Evolutionary conservation across 2,113 vertebrate genomes (phyloP).

Genomic region (Aspiorhynchus laticeps): DNA sequence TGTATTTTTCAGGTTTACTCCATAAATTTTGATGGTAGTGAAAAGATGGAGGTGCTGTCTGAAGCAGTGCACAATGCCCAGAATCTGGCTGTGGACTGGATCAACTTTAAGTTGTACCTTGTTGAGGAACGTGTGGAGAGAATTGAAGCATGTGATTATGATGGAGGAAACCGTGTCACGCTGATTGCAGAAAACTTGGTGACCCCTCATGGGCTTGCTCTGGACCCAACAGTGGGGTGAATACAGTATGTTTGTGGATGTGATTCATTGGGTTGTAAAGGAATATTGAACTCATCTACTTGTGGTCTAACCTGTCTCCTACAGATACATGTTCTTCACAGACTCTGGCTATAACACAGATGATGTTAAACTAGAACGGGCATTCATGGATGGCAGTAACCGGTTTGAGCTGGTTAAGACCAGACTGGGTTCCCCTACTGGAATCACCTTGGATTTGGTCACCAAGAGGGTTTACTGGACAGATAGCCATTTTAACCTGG

Average conservation of each 20-base stretch:
- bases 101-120: slow-evolving; percentile 78
- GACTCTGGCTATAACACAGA: slow-evolving; percentile 63
- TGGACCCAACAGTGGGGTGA: slow-evolving; percentile 76
- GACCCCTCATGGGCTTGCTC: slow-evolving; percentile 71
- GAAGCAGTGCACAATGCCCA: slow-evolving; percentile 67
- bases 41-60: slow-evolving; percentile 69
- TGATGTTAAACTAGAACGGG: slow-evolving; percentile 71
- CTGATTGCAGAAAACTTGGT: slow-evolving; percentile 75
- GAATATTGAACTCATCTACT: not conserved
- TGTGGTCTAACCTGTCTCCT: not conserved
- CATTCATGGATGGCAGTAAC: slow-evolving; percentile 77
- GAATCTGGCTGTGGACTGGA: slow-evolving; percentile 76
- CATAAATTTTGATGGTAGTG: slow-evolving; percentile 63
- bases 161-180: slow-evolving; percentile 71
- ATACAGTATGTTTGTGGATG: slow-evolving; percentile 41
- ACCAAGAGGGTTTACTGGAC: slow-evolving; percentile 75
- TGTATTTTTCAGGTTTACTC: slow-evolving; percentile 70
- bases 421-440: slow-evolving; percentile 70
- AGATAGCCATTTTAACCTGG: slow-evolving; percentile 76
- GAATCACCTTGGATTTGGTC: slow-evolving; percentile 72
- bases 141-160: slow-evolving; percentile 72
- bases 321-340: slow-evolving; percentile 79
- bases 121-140: slow-evolving; percentile 71
- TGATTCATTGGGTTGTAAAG: slow-evolving; percentile 38
- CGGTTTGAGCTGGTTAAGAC: slow-evolving; percentile 70